A percentile compares a stretch with the other conserved stretches of the same genome.
These are phyloP conservation scores for Zaprionus ornatus DNA, from an alignment of 1,140 invertebrate genomes.

Conservation along the genomic window DNA sequence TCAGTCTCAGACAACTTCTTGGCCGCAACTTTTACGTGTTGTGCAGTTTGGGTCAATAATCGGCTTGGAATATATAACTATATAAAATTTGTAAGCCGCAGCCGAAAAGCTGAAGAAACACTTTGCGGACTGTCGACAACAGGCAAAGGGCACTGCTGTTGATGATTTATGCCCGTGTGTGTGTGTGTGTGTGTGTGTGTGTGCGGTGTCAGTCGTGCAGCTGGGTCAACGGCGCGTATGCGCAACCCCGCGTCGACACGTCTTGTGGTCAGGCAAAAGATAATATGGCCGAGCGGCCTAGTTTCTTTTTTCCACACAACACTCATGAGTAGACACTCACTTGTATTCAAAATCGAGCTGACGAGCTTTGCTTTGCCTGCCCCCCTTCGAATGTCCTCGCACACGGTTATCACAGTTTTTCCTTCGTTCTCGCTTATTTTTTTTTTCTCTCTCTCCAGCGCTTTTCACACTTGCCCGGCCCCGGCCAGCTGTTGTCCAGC, in stretches of 20 bases:
- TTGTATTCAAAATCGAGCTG: conserved; percentile 47
- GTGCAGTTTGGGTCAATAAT: conserved; percentile 51
- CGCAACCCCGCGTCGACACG: conserved; percentile 65
- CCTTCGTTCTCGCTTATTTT: conserved; percentile 52
- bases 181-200: conserved; percentile 8
- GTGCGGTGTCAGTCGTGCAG: conserved; percentile 25
- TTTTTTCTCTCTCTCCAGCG: neutral
- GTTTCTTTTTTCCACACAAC: conserved; percentile 22
- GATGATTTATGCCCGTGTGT: conserved; percentile 67
- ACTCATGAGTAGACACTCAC: conserved; percentile 31
- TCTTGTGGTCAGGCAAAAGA: conserved; percentile 72
- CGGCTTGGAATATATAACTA: conserved; percentile 57
- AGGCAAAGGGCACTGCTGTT: conserved; percentile 40
- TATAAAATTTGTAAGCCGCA: conserved; percentile 68
- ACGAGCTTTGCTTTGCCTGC: neutral
- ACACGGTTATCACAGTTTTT: conserved; percentile 48
- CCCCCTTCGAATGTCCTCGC: conserved; percentile 7
- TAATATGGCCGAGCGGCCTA: conserved; percentile 57
- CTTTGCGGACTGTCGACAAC: conserved; percentile 42
- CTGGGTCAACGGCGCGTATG: conserved; percentile 37
- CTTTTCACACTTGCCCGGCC: conserved; percentile 67
- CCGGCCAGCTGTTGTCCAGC: conserved; percentile 51
- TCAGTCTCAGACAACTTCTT: conserved; percentile 21
- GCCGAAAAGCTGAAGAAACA: conserved; percentile 28
- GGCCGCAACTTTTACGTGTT: conserved; percentile 8